Base-by-base conservation (phyloP, 2,113 vertebrate genomes). In the Tetraodon nigroviridis region DNA sequence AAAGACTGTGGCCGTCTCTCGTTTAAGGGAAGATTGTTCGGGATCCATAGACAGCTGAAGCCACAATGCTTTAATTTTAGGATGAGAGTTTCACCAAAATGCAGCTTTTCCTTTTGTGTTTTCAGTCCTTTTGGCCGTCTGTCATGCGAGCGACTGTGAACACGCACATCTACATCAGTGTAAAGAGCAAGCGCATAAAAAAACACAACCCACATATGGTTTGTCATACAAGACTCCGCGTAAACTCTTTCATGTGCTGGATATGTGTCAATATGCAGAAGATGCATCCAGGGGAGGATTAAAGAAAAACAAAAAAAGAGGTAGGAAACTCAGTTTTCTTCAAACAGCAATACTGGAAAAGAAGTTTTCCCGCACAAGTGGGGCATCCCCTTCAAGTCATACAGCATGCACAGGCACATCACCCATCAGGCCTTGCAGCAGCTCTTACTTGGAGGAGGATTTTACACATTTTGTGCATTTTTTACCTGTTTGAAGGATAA, bases 401-500 rank as follows among this genome's bases (percentile, higher is more conserved):
- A 84, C 86, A 86, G 59, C 90, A 91, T 92, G 91, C 89, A 86
- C 67, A 82, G 65, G 80, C 72, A 42, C 59, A 69, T 73, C 80
- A 79, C 83, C 76, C 75, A 75, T 69, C 70, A 65, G 72, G 47
- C 66, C 48, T 66, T 66, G 55, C 63, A 71, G 40, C 67, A 80
- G 49, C 47, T 88, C 91, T 92, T 92, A 92, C 91, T 90, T 92
- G 88, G 90, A 84, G 42, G 89, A 86, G 51, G 86, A 76, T 86
- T 86, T 90, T 69, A 87, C 79, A 81, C 90, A 92, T 88, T 90
- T 92, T 84, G 85, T 88, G 68, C 88, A 79, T 89, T 92, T 91
- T 86, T 92, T 92, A 88, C 91, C 91, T 92, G 88, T 89, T 84
- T 84, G 76, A 70, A 60, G 82, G 84, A 90, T 74, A 61, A 86